Conservation (phyloP, 1,140 invertebrate species). For the Sycobia sp. region DNA sequence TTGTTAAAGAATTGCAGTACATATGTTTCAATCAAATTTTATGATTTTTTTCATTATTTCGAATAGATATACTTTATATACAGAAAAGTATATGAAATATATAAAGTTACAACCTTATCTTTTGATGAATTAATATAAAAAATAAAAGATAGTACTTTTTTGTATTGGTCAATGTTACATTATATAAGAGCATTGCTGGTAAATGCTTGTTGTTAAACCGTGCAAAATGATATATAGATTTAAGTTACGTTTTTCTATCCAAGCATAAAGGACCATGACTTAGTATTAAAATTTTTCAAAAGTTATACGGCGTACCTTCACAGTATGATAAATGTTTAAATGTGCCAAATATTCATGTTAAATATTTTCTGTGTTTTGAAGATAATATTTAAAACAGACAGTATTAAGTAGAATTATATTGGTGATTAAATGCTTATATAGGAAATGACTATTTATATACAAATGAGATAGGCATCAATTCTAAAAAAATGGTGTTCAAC, state of each 20-base stretch:
- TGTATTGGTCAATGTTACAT: neutral
- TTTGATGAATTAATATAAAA: slow-evolving; percentile 8
- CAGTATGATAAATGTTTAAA: slow-evolving; percentile 52
- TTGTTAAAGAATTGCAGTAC: too few species aligned
- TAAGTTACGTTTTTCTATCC: slow-evolving; percentile 24
- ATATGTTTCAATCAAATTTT: too few species aligned
- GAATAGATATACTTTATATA: too few species aligned
- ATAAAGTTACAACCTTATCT: neutral
- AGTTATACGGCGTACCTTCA: slow-evolving; percentile 27
- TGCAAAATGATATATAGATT: slow-evolving; percentile 6
- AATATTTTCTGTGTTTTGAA: slow-evolving; percentile 55
- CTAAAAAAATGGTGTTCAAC: too few species aligned
- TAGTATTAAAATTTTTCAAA: slow-evolving; percentile 23
- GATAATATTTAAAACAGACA: slow-evolving; percentile 28
- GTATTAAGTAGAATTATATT: slow-evolving; percentile 15
- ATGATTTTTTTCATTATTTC: too few species aligned
- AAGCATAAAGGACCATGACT: slow-evolving; percentile 17
- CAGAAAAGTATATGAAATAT: too few species aligned
- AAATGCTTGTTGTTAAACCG: slow-evolving; percentile 11
- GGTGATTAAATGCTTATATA: slow-evolving; percentile 35
- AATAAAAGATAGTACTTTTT: neutral
- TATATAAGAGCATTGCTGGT: slow-evolving; percentile 13
- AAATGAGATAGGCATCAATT: slow-evolving; percentile 41
- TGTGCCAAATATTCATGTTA: slow-evolving; percentile 61
- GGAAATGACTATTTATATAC: slow-evolving; percentile 53